Percentiles rank a stretch among this genome's conserved stretches.
These are phyloP conservation scores for Zaprionus kolodkinae DNA, from an alignment of 1,140 invertebrate species.

Conservation along the genomic window DNA sequence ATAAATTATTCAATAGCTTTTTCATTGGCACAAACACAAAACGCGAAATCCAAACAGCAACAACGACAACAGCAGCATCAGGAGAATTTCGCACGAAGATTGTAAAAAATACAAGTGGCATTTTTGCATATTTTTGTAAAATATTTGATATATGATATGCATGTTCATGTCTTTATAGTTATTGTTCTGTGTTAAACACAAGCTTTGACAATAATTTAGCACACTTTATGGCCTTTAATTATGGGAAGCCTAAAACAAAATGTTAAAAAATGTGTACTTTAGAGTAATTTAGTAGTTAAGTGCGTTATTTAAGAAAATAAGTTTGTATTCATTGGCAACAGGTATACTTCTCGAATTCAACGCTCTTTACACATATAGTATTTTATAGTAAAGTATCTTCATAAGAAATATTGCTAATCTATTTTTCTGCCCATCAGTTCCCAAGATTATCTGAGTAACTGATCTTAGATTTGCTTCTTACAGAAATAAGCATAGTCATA, in stretches of 20 bases:
- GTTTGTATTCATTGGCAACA: background rate
- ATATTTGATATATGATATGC: conserved; percentile 15
- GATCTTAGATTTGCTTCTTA: background rate
- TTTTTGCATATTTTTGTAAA: conserved; percentile 23
- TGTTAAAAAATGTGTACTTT: background rate
- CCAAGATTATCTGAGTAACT: background rate
- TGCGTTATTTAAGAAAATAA: background rate
- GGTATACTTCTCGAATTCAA: background rate
- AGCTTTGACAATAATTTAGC: conserved; percentile 1
- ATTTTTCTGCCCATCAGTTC: background rate
- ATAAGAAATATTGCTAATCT: too few species aligned
- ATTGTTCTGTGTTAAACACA: background rate
- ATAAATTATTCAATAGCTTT: conserved; percentile 54
- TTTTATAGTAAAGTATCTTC: background rate
- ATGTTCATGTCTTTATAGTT: background rate
- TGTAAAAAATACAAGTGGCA: conserved; percentile 38
- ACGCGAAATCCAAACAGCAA: conserved; percentile 5
- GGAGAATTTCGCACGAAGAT: conserved; percentile 4
- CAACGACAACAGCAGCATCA: background rate
- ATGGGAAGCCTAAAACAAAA: background rate
- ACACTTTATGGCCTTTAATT: background rate
- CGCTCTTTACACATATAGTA: background rate
- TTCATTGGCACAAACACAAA: conserved; percentile 18
- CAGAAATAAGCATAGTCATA: background rate
- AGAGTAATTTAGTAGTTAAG: background rate